Percentiles rank a stretch among this genome's conserved stretches.
Evolutionary conservation across 2,113 vertebrate genomes (phyloP).

Genomic region (Condylura cristata): DNA sequence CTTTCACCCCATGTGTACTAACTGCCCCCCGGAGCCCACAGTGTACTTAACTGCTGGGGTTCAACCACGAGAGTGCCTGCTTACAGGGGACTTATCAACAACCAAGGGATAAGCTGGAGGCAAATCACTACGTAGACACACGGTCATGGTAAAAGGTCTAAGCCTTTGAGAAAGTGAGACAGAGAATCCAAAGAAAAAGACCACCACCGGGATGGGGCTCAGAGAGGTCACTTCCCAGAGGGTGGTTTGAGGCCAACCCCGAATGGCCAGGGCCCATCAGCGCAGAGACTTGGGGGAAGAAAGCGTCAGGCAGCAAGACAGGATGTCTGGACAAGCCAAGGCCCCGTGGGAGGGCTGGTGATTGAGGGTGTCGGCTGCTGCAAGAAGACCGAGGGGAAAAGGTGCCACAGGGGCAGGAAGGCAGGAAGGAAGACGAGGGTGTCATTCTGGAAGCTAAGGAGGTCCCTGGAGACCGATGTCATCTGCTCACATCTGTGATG

Average conservation of each 20-base stretch:
- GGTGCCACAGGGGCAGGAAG: neutral
- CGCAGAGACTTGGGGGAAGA: neutral
- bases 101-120: neutral
- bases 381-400: neutral
- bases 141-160: no score
- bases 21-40: neutral
- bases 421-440: rapidly evolving
- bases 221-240: rapidly evolving
- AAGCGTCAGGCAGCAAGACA: rapidly evolving
- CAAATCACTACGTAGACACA: rapidly evolving
- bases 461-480: neutral
- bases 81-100: rapidly evolving
- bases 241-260: neutral
- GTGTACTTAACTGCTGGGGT: neutral
- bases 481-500: rapidly evolving
- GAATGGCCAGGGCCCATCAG: neutral
- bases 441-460: neutral
- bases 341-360: neutral
- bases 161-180: no score
- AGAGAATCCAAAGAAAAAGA: neutral
- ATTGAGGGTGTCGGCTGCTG: rapidly evolving
- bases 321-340: neutral
- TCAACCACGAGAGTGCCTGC: neutral
- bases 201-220: rapidly evolving
- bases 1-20: neutral